Evolutionary conservation across 2,113 vertebrate genomes (phyloP).

Genomic region (Tragelaphus buxtoni): DNA sequence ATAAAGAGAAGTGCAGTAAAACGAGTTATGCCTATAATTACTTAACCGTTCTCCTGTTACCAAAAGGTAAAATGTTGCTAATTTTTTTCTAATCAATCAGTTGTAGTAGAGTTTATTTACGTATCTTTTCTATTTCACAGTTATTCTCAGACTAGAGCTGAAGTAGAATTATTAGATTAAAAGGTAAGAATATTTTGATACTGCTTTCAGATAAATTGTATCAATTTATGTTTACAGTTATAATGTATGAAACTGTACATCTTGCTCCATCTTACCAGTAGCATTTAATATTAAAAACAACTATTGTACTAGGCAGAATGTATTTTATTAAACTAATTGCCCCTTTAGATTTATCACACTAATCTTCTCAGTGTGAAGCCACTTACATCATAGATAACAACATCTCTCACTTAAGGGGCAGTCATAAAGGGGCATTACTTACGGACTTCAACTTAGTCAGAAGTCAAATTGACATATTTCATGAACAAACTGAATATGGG

Average conservation of each 20-base stretch:
- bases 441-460: not conserved
- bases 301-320: not conserved
- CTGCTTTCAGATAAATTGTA: not conserved
- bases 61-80: not conserved
- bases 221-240: not conserved
- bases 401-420: not conserved
- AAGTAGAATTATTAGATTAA: not conserved
- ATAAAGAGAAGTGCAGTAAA: not conserved
- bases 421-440: not conserved
- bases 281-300: constrained; percentile 1
- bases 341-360: constrained; percentile 8
- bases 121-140: not conserved
- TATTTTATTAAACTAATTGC: constrained; percentile 34
- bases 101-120: not conserved
- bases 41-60: not conserved
- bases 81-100: not conserved
- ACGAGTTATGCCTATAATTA: not conserved
- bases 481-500: not conserved
- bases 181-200: not conserved
- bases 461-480: not conserved
- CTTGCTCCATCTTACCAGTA: not conserved
- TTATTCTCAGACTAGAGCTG: not conserved
- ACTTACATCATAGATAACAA: not conserved
- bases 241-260: not conserved
- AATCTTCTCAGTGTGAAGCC: not conserved